phyloP scores from a whole-genome alignment of 2,888 invertebrate genomes.

The Epistrophe eligans region DNA sequence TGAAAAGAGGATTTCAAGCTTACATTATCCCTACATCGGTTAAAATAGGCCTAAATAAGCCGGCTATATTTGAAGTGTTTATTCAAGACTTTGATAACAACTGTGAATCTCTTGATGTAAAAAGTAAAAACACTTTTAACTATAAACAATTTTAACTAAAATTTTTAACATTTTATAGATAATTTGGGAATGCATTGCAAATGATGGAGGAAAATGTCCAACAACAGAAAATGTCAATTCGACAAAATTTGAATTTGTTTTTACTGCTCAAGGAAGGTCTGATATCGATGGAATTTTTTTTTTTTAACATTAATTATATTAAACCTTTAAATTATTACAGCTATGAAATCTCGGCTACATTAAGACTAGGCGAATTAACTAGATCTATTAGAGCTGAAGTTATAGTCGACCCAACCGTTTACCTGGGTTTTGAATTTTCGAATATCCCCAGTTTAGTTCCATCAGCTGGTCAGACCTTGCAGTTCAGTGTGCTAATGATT shows the following conservation, averaged over 20 bases:
- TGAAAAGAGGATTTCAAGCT: conserved; percentile 73
- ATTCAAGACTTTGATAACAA: conserved; percentile 73
- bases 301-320: too few relatives aligned
- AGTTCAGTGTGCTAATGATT: conserved; percentile 63
- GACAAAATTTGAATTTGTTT: conserved; percentile 64
- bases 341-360: conserved; percentile 49
- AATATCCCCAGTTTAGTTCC: conserved; percentile 57
- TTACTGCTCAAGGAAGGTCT: conserved; percentile 54
- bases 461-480: conserved; percentile 52
- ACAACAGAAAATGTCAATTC: conserved; percentile 29
- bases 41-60: conserved; percentile 72
- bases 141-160: neutral
- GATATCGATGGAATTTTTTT: neutral
- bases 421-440: conserved; percentile 66
- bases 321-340: conserved; percentile 4
- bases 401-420: conserved; percentile 59
- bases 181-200: conserved; percentile 59
- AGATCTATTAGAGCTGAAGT: conserved; percentile 54
- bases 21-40: conserved; percentile 72
- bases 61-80: conserved; percentile 66
- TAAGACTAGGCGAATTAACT: conserved; percentile 50
- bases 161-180: conserved; percentile 23
- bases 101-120: conserved; percentile 62
- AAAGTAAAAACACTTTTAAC: neutral
- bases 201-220: conserved; percentile 53